phyloP scores from a whole-genome alignment of 2,113 vertebrate species.

The Isichthys henryi region DNA sequence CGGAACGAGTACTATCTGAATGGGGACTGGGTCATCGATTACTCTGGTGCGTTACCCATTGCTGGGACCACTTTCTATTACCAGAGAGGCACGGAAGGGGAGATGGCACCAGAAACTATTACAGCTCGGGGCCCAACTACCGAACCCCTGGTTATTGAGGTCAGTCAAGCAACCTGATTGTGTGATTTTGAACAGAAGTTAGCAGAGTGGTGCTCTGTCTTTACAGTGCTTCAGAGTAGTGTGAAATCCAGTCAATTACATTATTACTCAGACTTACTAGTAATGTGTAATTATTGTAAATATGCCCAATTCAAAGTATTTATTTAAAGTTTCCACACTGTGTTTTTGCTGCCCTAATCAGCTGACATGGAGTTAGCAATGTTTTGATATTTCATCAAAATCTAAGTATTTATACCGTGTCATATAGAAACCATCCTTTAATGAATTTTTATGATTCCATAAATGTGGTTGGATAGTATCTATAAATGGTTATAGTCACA shows the following conservation, averaged over 20 bases:
- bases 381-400: not conserved
- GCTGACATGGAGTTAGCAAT: not conserved
- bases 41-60: conserved; percentile 60
- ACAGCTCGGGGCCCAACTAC: conserved; percentile 81
- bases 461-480: not conserved
- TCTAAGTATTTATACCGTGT: not conserved
- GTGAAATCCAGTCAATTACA: not conserved
- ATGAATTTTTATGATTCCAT: not conserved
- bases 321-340: not conserved
- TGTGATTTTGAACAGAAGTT: not conserved
- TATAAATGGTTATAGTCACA: not conserved
- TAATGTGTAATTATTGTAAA: not conserved
- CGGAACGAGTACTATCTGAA: conserved; percentile 90
- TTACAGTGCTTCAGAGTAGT: not conserved
- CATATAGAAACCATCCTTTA: not conserved
- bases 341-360: not conserved
- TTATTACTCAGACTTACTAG: not conserved
- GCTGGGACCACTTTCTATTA: conserved; percentile 82
- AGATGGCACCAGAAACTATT: conserved; percentile 73
- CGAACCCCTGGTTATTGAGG: conserved; percentile 87
- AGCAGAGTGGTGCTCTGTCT: not conserved
- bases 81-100: conserved; percentile 73
- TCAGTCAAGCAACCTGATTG: conserved; percentile 38
- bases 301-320: not conserved
- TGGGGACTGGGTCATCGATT: conserved; percentile 84